Conservation (phyloP, 1,140 invertebrate genomes). For the Eriosoma lanigerum region DNA sequence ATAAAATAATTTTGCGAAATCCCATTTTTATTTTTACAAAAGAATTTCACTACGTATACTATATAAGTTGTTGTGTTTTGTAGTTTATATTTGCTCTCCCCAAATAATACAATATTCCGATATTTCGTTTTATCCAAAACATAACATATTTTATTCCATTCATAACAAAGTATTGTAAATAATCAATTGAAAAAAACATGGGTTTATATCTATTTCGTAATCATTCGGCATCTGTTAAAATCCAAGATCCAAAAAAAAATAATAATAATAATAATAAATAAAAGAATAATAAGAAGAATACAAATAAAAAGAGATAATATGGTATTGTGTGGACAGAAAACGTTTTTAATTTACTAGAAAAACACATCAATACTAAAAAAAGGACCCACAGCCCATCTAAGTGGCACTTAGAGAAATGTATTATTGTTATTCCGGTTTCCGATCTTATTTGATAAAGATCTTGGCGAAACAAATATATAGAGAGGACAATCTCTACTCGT, state of each 20-base stretch:
- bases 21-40: too few relatives aligned
- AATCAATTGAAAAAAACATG: slow-evolving; percentile 40
- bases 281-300: slow-evolving; percentile 20
- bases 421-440: slow-evolving; percentile 52
- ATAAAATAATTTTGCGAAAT: too few relatives aligned
- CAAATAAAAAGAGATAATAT: slow-evolving; percentile 45
- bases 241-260: slow-evolving; percentile 16
- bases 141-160: slow-evolving; percentile 51
- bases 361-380: slow-evolving; percentile 50
- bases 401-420: slow-evolving; percentile 44
- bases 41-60: too few relatives aligned
- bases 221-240: slow-evolving; percentile 50
- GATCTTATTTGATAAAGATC: slow-evolving; percentile 50
- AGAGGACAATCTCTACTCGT: slow-evolving; percentile 30
- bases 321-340: slow-evolving; percentile 40
- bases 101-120: neutral
- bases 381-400: slow-evolving; percentile 35
- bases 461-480: slow-evolving; percentile 38
- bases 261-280: slow-evolving; percentile 18
- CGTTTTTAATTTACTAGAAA: slow-evolving; percentile 52
- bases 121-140: slow-evolving; percentile 35
- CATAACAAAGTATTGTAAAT: slow-evolving; percentile 34
- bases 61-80: too few relatives aligned
- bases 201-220: slow-evolving; percentile 44
- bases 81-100: too few relatives aligned